Base-by-base conservation (phyloP, 2,113 vertebrate species). In the Oostethus manadensis region DNA sequence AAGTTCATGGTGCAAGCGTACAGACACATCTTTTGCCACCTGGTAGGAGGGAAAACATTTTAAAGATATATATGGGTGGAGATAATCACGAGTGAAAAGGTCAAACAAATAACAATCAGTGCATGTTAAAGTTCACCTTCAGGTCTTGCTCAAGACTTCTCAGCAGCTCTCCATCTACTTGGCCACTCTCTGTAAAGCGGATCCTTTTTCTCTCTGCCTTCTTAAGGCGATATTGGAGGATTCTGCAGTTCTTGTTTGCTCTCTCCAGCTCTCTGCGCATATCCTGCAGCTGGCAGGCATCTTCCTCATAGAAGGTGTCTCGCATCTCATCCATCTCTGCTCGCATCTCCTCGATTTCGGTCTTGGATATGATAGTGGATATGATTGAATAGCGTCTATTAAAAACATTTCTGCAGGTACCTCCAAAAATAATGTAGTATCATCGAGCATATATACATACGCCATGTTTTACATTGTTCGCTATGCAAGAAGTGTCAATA, bases 251-350 rank as follows among this genome's bases (percentile, higher is more conserved):
- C 85, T 99, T 99, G 88, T 98, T 95, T 84, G 97, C 96, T 79
- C 97, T 89, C 78, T 98, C 97, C 85, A 99, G 88, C 65, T 99
- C 97, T 17, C 95, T 94, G 62, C 96, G 94, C 94, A 99, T 96
- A 82, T 99, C 97, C 83, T 98, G 96, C 66, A 99, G 89, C 82
- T 98, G 97, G 70, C 95, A 98, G 20, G 96, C 94, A 4, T 99
- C 97, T 56, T 99, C 97, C 71, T 99, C 97, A 49, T 97, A 98
- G 87, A 98, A 99, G 49, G 92, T 96, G 89, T 99, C 97, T 67
- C 96, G 89, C 91, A 99, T 98, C 82, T 99, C 97, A 3, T 98
- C 97, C 97, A 99, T 99, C 86, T 99, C 97, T 0, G 94, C 93
- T 64, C 97, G 92, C 90, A 99, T 92, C 80, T 99, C 97, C 51